Evolutionary conservation across 2,888 invertebrate genomes (phyloP).

Genomic region (Chrysina gloriosa): DNA sequence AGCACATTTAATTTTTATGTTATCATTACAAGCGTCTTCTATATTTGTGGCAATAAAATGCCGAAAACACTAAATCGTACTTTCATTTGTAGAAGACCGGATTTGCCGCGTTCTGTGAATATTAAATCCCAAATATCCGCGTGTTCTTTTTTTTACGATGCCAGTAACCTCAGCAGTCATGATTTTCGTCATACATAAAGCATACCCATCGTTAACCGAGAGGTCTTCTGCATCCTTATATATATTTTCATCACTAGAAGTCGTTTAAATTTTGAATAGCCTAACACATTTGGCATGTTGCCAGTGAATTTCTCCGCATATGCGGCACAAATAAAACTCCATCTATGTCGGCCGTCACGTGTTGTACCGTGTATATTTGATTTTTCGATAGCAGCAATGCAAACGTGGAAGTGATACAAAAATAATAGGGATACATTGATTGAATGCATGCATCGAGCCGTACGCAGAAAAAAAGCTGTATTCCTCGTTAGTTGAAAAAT

Average conservation of each 20-base stretch:
- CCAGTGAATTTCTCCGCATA: constrained; percentile 52
- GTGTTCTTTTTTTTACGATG: constrained; percentile 16
- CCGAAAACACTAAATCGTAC: background rate
- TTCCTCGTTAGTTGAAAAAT: no score
- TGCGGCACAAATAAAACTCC: constrained; percentile 49
- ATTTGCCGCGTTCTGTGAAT: constrained; percentile 8
- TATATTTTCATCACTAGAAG: constrained; percentile 30
- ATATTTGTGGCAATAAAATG: background rate
- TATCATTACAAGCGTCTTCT: background rate
- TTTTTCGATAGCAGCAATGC: background rate
- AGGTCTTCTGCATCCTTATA: constrained; percentile 27
- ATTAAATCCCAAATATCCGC: constrained; percentile 31
- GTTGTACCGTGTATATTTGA: background rate
- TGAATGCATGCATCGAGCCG: no score
- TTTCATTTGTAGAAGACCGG: background rate
- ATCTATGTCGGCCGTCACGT: constrained; percentile 44
- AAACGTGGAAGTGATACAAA: no score
- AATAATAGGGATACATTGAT: no score
- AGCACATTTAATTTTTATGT: constrained; percentile 2
- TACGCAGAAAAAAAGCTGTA: no score
- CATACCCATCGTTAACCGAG: constrained; percentile 24
- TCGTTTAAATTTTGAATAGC: constrained; percentile 46
- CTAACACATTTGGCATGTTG: constrained; percentile 48
- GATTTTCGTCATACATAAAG: constrained; percentile 7
- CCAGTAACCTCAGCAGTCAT: constrained; percentile 12